Conservation (phyloP, 2,113 vertebrate genomes). For the Siphamia tubifer region DNA sequence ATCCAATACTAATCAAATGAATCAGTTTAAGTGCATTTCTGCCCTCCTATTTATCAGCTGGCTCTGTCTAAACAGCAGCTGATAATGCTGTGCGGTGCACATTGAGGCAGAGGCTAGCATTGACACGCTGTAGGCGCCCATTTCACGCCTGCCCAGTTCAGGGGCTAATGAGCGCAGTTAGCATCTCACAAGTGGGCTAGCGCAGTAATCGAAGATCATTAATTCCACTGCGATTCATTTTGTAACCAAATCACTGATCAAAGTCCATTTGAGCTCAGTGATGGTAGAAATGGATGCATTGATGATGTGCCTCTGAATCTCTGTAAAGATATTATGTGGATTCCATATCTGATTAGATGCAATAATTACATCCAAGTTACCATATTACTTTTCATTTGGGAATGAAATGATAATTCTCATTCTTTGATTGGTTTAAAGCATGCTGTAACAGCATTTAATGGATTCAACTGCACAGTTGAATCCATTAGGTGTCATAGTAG, state of each 20-base stretch:
- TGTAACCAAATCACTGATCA: conserved; percentile 65
- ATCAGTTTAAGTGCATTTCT: conserved; percentile 69
- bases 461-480: not conserved
- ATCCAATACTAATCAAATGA: conserved; percentile 72
- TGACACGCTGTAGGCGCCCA: conserved; percentile 50
- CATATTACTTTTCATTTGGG: conserved; percentile 22
- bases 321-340: conserved; percentile 36
- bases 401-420: no score
- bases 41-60: conserved; percentile 64
- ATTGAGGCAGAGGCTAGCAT: conserved; percentile 45
- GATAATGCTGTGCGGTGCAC: conserved; percentile 62
- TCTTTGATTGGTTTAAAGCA: not conserved
- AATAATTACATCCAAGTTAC: conserved; percentile 20
- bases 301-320: conserved; percentile 10
- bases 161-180: conserved; percentile 70
- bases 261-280: conserved; percentile 37
- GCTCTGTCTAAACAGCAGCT: conserved; percentile 53
- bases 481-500: no score
- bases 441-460: not conserved
- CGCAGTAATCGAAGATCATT: conserved; percentile 68
- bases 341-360: conserved; percentile 36
- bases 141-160: conserved; percentile 70
- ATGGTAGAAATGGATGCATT: conserved; percentile 14
- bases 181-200: conserved; percentile 58
- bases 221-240: conserved; percentile 64